phyloP scores from a whole-genome alignment of 2,888 invertebrate species.

The Heteromurus nitidus region DNA sequence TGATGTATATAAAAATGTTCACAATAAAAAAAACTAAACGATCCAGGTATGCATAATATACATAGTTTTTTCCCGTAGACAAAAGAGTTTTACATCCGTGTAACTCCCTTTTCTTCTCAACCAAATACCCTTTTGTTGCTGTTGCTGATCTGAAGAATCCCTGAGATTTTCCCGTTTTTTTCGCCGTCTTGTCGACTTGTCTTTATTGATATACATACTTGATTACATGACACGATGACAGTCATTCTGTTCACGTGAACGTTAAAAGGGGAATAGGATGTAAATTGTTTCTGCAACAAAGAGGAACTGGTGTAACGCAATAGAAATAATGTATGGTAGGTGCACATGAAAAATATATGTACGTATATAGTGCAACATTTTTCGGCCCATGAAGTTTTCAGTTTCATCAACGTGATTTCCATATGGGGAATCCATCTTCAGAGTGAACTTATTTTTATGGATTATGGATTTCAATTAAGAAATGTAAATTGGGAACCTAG shows the following conservation, averaged over 20 bases:
- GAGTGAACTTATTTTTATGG: no score
- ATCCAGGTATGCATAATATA: background rate
- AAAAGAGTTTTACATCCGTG: constrained; percentile 41
- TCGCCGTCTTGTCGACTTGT: background rate
- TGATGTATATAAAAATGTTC: background rate
- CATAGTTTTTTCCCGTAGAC: background rate
- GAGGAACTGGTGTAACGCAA: no score
- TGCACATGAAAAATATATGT: no score
- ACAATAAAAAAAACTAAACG: background rate
- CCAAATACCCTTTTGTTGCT: constrained; percentile 8
- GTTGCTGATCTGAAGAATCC: constrained; percentile 1
- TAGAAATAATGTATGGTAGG: no score
- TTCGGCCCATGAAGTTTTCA: no score
- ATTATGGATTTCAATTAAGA: no score
- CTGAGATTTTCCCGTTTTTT: constrained; percentile 37
- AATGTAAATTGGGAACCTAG: no score
- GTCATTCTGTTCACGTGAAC: background rate
- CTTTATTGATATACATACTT: constrained; percentile 8
- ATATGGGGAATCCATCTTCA: no score
- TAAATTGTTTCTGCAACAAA: no score
- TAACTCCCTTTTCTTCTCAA: constrained; percentile 28
- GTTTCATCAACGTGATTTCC: no score
- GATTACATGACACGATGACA: constrained; percentile 9
- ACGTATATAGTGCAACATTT: no score
- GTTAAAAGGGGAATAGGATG: background rate